Evolutionary conservation across 30 jellyfish, hydroid and myxozoan genomes (phyloP).

Genomic region (Sanderia malayensis): DNA sequence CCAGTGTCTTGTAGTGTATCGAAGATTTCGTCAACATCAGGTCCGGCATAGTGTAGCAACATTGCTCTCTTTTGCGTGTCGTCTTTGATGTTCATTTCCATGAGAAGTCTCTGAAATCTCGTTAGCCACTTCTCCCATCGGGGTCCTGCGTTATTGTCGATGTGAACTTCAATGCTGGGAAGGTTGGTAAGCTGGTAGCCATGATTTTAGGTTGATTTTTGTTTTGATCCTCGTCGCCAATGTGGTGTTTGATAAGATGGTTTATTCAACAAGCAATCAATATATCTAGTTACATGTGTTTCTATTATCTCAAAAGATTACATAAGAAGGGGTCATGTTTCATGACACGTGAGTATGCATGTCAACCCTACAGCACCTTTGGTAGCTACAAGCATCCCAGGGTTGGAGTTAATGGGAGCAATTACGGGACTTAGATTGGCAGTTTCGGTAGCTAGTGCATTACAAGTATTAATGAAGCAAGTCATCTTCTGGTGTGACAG

Average conservation of each 20-base stretch:
- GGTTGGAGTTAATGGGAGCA: constrained; percentile 55
- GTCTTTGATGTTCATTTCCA: not conserved
- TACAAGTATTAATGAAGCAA: constrained; percentile 6
- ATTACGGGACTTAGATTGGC: not conserved
- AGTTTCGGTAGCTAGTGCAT: constrained; percentile 18
- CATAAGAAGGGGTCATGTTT: too few species aligned
- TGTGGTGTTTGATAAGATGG: too few species aligned
- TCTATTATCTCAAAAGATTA: too few species aligned
- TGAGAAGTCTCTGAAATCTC: not conserved
- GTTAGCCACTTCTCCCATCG: not conserved
- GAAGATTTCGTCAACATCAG: not conserved
- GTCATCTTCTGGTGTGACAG: constrained; percentile 35
- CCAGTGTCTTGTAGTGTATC: not conserved
- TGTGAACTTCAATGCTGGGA: too few species aligned
- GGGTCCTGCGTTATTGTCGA: too few species aligned
- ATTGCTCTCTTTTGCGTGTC: not conserved
- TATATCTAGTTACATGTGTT: too few species aligned
- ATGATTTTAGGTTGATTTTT: too few species aligned
- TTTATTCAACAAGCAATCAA: too few species aligned
- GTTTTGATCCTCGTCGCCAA: too few species aligned
- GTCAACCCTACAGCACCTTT: too few species aligned
- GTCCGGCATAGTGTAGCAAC: constrained; percentile 8
- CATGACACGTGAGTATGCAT: too few species aligned
- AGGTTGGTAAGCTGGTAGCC: too few species aligned
- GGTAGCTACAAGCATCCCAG: constrained; percentile 36